phyloP scores from a whole-genome alignment of 2,888 invertebrate species.

The Alitta virens region DNA sequence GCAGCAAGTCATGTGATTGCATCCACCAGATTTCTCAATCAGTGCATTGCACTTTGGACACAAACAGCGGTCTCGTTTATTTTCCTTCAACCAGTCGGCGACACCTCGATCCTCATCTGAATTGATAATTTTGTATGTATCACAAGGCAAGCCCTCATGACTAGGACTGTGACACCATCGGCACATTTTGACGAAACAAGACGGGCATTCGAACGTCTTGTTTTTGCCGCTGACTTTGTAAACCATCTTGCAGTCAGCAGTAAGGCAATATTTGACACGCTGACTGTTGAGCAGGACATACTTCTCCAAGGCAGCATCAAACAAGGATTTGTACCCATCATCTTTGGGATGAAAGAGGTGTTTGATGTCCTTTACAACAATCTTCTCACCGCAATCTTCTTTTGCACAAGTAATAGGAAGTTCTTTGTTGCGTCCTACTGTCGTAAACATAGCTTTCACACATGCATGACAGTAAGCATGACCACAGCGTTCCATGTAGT shows the following conservation, averaged over 20 bases:
- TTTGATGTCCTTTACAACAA: slow-evolving; percentile 27
- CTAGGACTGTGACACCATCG: slow-evolving; percentile 38
- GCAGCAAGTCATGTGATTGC: slow-evolving; percentile 41
- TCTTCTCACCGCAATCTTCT: slow-evolving; percentile 33
- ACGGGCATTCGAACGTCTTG: slow-evolving; percentile 30
- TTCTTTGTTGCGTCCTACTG: slow-evolving; percentile 29
- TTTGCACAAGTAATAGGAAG: slow-evolving; percentile 40
- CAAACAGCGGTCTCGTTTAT: slow-evolving; percentile 26
- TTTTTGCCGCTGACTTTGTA: slow-evolving; percentile 34
- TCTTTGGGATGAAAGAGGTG: slow-evolving; percentile 29
- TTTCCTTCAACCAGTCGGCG: slow-evolving; percentile 28
- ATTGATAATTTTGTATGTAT: slow-evolving; percentile 29
- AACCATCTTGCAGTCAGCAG: slow-evolving; percentile 42
- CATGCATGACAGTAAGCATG: slow-evolving; percentile 46
- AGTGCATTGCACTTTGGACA: slow-evolving; percentile 41
- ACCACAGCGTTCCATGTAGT: slow-evolving; percentile 42
- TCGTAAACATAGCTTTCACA: slow-evolving; percentile 25
- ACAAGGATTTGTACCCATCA: slow-evolving; percentile 24
- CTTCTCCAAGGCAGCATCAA: slow-evolving; percentile 30
- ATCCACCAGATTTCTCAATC: slow-evolving; percentile 45
- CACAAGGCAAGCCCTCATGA: slow-evolving; percentile 43
- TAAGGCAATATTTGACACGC: slow-evolving; percentile 35
- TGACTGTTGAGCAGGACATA: slow-evolving; percentile 32
- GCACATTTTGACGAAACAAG: slow-evolving; percentile 35
- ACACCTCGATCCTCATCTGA: slow-evolving; percentile 25